phyloP scores from a whole-genome alignment of 2,888 invertebrate species.

The Watsonalla binaria region DNA sequence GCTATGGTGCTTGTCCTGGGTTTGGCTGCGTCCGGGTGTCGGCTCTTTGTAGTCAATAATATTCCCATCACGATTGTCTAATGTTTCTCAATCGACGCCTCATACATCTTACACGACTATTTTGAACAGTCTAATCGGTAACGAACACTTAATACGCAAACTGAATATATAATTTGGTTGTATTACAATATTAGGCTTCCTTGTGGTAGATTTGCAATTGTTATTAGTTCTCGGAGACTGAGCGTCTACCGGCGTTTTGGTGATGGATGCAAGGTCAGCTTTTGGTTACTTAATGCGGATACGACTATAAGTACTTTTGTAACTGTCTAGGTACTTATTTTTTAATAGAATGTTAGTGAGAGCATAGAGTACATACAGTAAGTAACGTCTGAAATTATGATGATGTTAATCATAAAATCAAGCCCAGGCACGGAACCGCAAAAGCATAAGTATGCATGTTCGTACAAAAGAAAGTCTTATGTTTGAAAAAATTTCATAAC shows the following conservation, averaged over 20 bases:
- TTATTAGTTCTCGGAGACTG: constrained; percentile 63
- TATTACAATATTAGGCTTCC: constrained; percentile 28
- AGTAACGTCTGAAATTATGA: too few species aligned
- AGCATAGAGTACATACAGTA: too few species aligned
- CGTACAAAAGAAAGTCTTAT: too few species aligned
- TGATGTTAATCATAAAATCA: too few species aligned
- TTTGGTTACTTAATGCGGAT: neutral
- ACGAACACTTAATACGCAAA: constrained; percentile 34
- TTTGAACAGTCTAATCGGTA: constrained; percentile 56
- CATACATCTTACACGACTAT: constrained; percentile 47
- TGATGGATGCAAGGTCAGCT: constrained; percentile 31
- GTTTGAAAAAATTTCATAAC: too few species aligned
- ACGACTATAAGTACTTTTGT: neutral
- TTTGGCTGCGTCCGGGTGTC: constrained; percentile 44
- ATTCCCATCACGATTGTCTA: constrained; percentile 53
- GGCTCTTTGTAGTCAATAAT: constrained; percentile 32
- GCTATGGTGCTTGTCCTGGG: neutral
- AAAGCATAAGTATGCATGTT: too few species aligned
- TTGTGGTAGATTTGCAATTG: constrained; percentile 48
- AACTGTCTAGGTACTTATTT: neutral
- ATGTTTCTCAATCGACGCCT: constrained; percentile 65
- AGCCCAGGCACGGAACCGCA: too few species aligned
- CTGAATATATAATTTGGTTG: constrained; percentile 42
- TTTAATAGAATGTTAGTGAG: too few species aligned
- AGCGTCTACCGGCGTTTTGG: constrained; percentile 35